Percentiles rank a stretch among this genome's conserved stretches.
phyloP scores from a whole-genome alignment of 2,888 invertebrate genomes.

The Cerceris rybyensis region DNA sequence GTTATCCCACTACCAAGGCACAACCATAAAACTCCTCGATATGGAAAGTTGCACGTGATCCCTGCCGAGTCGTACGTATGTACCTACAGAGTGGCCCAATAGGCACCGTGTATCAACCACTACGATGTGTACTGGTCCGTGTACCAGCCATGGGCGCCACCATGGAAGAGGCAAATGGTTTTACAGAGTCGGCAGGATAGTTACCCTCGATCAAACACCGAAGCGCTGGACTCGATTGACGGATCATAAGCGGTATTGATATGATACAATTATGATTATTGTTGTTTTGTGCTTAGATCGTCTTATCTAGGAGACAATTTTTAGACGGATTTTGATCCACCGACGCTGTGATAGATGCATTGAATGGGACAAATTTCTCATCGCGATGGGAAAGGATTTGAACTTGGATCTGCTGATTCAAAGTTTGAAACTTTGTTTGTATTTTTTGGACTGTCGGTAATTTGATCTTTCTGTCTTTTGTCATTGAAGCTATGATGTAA shows the following conservation, averaged over 20 bases:
- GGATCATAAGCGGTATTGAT: not conserved
- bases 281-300: not conserved
- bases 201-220: not conserved
- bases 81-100: conserved; percentile 61
- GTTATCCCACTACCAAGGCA: conserved; percentile 72
- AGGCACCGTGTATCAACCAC: conserved; percentile 58
- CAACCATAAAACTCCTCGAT: conserved; percentile 75
- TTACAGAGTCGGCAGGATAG: not conserved
- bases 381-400: too few species aligned
- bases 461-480: too few species aligned
- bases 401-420: too few species aligned
- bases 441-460: too few species aligned
- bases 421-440: too few species aligned
- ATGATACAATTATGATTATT: not conserved
- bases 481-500: too few species aligned
- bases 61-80: conserved; percentile 62
- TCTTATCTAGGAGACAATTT: too few species aligned
- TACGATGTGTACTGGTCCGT: conserved; percentile 38
- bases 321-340: too few species aligned
- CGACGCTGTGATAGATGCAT: too few species aligned
- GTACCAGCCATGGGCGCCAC: conserved; percentile 55
- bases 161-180: conserved; percentile 18
- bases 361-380: too few species aligned
- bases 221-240: not conserved
- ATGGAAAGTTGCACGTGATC: conserved; percentile 76